Conservation (phyloP, 2,113 vertebrate species). For the human region DNA sequence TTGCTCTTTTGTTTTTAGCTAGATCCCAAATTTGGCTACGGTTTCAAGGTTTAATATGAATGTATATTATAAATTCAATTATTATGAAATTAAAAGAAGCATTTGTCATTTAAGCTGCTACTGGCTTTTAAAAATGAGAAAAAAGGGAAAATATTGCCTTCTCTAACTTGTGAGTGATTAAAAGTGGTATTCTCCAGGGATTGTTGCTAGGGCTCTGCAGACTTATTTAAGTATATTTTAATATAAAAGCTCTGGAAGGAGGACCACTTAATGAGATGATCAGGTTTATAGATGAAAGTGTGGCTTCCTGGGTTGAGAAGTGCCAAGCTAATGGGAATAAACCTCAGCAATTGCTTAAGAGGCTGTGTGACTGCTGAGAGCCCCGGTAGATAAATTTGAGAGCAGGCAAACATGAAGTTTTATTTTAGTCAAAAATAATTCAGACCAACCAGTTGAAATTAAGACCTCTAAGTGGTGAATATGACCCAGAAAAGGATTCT, state of each 20-base stretch:
- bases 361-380: neutral
- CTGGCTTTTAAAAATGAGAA: conserved; percentile 46
- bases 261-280: conserved; percentile 69
- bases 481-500: neutral
- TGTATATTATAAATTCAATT: neutral
- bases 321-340: conserved; percentile 53
- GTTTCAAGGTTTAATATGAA: neutral
- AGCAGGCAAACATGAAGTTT: neutral
- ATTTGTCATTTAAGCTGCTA: conserved; percentile 1
- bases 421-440: conserved; percentile 40
- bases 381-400: neutral
- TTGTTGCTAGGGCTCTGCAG: neutral
- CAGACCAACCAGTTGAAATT: conserved; percentile 50
- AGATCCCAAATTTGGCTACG: neutral
- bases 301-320: conserved; percentile 41
- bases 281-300: conserved; percentile 65
- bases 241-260: conserved; percentile 64
- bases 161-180: conserved; percentile 39
- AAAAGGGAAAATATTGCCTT: neutral
- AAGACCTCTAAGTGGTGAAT: conserved; percentile 9
- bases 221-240: conserved; percentile 66
- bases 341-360: conserved; percentile 30
- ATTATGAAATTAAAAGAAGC: neutral
- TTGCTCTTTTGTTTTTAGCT: neutral
- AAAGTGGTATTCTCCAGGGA: conserved; percentile 43